Evolutionary conservation across 2,797 vertebrate species (phyloP).

Genomic region (Melanotaenia pygmaea): DNA sequence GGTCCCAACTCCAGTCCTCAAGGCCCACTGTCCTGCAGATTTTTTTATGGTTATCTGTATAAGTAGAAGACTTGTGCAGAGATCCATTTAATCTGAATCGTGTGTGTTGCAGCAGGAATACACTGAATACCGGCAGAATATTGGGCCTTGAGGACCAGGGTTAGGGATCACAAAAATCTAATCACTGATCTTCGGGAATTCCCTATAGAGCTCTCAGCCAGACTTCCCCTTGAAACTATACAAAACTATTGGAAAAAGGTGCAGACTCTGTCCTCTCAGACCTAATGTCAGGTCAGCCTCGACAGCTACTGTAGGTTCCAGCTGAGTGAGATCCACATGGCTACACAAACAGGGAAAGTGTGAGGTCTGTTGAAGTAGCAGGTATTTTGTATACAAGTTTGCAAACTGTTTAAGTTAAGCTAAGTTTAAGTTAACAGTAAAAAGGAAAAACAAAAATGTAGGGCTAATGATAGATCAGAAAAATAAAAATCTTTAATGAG

Average conservation of each 20-base stretch:
- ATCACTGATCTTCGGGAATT: constrained; percentile 31
- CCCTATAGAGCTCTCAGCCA: background rate
- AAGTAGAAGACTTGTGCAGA: no score
- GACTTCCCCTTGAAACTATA: constrained; percentile 20
- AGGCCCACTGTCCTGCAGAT: no score
- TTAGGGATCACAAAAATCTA: constrained; percentile 9
- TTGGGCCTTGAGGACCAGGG: no score
- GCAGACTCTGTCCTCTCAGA: constrained; percentile 29
- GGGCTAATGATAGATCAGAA: constrained; percentile 1
- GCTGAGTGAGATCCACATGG: constrained; percentile 32
- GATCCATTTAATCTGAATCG: no score
- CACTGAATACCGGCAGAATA: no score
- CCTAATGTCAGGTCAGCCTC: constrained; percentile 33
- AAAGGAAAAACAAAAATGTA: background rate
- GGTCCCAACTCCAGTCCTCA: no score
- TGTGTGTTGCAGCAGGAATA: no score
- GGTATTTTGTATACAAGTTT: constrained; percentile 8
- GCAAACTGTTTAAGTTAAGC: background rate
- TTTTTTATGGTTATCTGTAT: no score
- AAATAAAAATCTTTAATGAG: background rate
- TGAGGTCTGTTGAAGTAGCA: constrained; percentile 3
- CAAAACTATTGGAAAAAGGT: constrained; percentile 15
- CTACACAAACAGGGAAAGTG: constrained; percentile 16
- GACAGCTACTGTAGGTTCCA: constrained; percentile 48
- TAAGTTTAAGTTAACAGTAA: background rate